Conservation (phyloP, 2,797 vertebrate genomes). For the Urophycis tenuis region DNA sequence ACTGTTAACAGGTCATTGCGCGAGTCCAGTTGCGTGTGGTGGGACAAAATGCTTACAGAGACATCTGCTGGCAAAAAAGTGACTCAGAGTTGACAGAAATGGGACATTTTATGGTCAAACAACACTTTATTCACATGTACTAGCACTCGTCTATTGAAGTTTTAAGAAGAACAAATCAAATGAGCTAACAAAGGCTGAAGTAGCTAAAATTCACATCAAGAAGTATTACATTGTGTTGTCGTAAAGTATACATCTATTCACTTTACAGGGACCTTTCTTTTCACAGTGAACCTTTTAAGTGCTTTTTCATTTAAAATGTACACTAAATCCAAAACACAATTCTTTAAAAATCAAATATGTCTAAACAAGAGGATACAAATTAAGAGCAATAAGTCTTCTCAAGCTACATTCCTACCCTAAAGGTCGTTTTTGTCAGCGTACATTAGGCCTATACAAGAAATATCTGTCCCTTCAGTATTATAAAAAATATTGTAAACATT, state of each 20-base stretch:
- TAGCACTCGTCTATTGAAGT: constrained; percentile 58
- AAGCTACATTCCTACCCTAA: constrained; percentile 50
- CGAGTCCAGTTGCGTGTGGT: not conserved
- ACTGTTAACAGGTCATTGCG: not conserved
- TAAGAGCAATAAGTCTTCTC: constrained; percentile 42
- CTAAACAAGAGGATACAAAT: constrained; percentile 52
- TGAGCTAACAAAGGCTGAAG: constrained; percentile 51
- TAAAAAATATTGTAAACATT: constrained; percentile 76
- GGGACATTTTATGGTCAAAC: constrained; percentile 46
- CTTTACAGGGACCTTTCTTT: constrained; percentile 43
- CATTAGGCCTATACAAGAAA: constrained; percentile 48
- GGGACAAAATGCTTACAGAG: constrained; percentile 45
- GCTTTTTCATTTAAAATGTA: constrained; percentile 55
- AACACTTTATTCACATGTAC: constrained; percentile 67
- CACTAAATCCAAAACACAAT: constrained; percentile 17
- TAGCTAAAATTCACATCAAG: constrained; percentile 57
- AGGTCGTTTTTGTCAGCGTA: constrained; percentile 47
- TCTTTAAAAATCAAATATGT: constrained; percentile 12
- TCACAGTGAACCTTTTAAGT: constrained; percentile 70
- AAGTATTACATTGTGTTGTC: constrained; percentile 55
- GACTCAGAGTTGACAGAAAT: constrained; percentile 16
- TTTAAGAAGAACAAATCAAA: constrained; percentile 40
- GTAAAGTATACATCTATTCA: constrained; percentile 46
- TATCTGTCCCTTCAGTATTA: constrained; percentile 64
- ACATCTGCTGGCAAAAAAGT: constrained; percentile 56